phyloP scores from a whole-genome alignment of 1,140 invertebrate genomes.

The Drosophila orosa region DNA sequence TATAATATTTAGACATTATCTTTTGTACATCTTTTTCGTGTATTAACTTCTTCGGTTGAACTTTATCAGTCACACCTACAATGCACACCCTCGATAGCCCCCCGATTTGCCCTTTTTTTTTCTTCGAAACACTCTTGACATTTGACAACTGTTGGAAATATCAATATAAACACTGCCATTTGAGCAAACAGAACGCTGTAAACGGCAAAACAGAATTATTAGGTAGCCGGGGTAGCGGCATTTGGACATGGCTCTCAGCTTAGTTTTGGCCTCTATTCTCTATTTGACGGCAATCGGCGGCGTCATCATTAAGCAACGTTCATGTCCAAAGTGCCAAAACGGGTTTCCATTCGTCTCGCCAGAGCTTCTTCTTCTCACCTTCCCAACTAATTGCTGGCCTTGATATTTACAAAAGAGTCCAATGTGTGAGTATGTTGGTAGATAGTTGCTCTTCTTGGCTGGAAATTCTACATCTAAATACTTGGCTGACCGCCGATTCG shows the following conservation, averaged over 20 bases:
- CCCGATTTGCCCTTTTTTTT: conserved; percentile 51
- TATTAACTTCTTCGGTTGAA: conserved; percentile 4
- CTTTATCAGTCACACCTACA: conserved; percentile 34
- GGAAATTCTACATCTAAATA: conserved; percentile 53
- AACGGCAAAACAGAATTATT: conserved; percentile 54
- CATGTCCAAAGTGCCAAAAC: conserved; percentile 58
- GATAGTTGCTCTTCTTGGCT: conserved; percentile 33
- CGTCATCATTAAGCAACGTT: conserved; percentile 54
- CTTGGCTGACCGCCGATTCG: conserved; percentile 49
- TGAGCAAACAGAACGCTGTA: conserved; percentile 35
- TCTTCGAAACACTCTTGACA: conserved; percentile 41
- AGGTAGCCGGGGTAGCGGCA: conserved; percentile 54
- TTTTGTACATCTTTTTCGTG: conserved; percentile 3
- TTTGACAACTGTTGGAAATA: conserved; percentile 55
- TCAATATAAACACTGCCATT: conserved; percentile 61
- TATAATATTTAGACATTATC: conserved; percentile 13
- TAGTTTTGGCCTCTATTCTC: conserved; percentile 64
- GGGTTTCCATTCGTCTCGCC: conserved; percentile 46
- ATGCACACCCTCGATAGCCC: not conserved
- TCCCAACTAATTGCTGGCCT: conserved; percentile 71
- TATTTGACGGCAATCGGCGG: conserved; percentile 61
- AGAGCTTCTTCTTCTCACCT: conserved; percentile 61
- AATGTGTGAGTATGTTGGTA: conserved; percentile 14
- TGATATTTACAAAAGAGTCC: conserved; percentile 71
- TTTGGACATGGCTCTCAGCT: conserved; percentile 59